Conservation (phyloP, 2,888 invertebrate species). For the Hypercompe scribonia region DNA sequence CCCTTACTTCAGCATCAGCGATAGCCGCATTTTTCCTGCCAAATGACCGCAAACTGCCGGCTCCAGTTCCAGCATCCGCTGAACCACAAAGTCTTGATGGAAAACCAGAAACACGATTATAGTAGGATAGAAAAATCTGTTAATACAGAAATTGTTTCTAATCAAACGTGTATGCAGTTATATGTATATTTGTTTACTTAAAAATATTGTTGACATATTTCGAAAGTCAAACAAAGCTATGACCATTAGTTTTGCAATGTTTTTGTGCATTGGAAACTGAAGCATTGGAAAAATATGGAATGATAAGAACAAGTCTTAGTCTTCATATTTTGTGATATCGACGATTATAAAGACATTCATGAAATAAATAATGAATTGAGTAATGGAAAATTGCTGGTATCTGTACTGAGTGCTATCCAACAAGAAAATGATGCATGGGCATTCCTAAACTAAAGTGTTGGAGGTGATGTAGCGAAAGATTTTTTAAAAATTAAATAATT, state of each 20-base stretch:
- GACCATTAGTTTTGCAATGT: not conserved
- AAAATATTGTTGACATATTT: not conserved
- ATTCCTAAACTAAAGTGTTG: not conserved
- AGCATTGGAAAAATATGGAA: not conserved
- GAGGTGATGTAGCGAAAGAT: not conserved
- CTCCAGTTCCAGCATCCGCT: constrained; percentile 19
- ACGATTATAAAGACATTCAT: too few species aligned
- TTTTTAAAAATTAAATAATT: too few species aligned
- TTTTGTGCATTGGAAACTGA: not conserved
- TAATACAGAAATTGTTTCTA: not conserved
- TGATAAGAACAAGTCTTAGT: not conserved
- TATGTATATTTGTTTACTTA: not conserved
- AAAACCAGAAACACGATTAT: not conserved
- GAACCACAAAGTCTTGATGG: not conserved
- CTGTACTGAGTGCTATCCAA: not conserved
- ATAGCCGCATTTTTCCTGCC: constrained; percentile 65
- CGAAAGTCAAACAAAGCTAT: not conserved
- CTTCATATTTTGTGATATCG: too few species aligned
- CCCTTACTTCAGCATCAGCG: constrained; percentile 59
- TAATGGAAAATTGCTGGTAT: not conserved
- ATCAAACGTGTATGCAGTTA: not conserved
- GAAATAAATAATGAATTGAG: too few species aligned
- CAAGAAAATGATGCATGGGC: not conserved
- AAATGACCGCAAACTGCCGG: constrained; percentile 58
- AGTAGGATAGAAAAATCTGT: not conserved